Conservation (phyloP, 2,113 vertebrate species). For the Actinemys pallida region DNA sequence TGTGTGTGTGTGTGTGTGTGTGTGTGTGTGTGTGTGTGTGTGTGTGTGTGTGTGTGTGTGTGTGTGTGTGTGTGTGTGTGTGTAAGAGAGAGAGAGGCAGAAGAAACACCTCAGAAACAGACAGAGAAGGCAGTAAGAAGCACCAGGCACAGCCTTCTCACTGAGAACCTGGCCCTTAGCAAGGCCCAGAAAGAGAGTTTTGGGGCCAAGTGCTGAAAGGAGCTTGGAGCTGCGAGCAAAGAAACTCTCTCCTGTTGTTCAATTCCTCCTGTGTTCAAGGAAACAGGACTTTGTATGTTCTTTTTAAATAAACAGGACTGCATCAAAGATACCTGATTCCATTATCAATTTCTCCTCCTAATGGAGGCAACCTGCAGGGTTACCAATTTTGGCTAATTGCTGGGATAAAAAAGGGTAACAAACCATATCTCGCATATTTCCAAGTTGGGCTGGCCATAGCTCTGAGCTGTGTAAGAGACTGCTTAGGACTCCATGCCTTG, state of each 20-base stretch:
- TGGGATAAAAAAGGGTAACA: background rate
- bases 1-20: too few relatives aligned
- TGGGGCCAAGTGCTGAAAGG: background rate
- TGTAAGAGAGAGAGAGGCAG: background rate
- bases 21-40: too few relatives aligned
- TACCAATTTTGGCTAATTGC: background rate
- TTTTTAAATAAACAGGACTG: background rate
- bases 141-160: background rate
- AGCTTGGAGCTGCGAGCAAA: background rate
- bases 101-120: background rate
- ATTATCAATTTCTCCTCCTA: background rate
- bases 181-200: background rate
- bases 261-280: background rate
- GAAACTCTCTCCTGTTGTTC: background rate
- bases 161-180: background rate
- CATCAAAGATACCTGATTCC: background rate
- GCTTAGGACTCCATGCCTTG: fast-evolving
- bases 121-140: background rate
- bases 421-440: fast-evolving
- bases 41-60: too few relatives aligned
- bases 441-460: fast-evolving
- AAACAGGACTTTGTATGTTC: background rate
- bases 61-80: too few relatives aligned
- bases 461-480: background rate
- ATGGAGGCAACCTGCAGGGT: background rate